These are phyloP conservation scores for Sycophila sp. DNA, from an alignment of 1,140 invertebrate species.

Conservation along the genomic window DNA sequence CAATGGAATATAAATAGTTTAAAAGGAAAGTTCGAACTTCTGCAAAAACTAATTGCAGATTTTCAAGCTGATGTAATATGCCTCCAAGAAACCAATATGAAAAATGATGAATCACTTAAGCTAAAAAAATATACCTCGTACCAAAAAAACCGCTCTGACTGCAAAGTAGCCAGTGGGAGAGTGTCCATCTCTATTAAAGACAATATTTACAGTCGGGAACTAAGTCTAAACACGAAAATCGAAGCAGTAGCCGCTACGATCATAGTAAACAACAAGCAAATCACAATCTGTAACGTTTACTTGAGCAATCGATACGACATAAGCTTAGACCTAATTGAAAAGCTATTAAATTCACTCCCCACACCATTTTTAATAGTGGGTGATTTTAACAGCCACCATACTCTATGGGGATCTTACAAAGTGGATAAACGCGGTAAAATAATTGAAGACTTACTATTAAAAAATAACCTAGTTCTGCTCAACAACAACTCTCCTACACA, in stretches of 20 bases:
- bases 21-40: neutral
- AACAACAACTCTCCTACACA: neutral
- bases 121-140: neutral
- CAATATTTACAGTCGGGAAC: neutral
- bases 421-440: neutral
- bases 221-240: neutral
- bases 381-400: neutral
- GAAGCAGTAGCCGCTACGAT: neutral
- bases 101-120: neutral
- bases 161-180: neutral
- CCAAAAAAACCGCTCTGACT: neutral
- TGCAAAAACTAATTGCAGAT: neutral
- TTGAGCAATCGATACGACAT: neutral
- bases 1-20: neutral
- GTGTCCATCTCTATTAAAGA: neutral
- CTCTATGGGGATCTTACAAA: neutral
- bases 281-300: conserved; percentile 24
- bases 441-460: neutral
- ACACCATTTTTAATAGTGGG: neutral
- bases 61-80: neutral
- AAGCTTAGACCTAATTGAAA: too few relatives aligned
- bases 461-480: neutral
- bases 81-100: neutral
- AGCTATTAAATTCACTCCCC: neutral
- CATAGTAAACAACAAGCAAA: conserved; percentile 4